Evolutionary conservation across 37 sponge, comb jelly and placozoan species (phyloP).

Genomic region (Beroe ovata): DNA sequence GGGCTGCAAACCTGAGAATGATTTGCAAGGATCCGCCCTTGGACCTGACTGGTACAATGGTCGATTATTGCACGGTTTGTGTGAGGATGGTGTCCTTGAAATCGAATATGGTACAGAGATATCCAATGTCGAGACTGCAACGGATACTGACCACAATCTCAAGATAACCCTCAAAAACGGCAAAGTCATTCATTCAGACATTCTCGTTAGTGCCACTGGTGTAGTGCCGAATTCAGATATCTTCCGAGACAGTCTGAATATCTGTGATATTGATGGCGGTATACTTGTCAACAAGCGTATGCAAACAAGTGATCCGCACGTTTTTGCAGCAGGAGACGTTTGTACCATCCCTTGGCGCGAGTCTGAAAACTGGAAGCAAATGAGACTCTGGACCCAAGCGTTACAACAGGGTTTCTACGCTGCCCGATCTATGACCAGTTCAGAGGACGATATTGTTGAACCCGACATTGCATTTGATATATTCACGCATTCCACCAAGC

Average conservation of each 20-base stretch:
- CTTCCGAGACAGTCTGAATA: not conserved
- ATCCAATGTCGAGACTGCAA: conserved; percentile 58
- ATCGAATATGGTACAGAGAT: conserved; percentile 88
- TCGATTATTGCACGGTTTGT: conserved; percentile 71
- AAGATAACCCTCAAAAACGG: conserved; percentile 86
- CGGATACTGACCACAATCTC: conserved; percentile 44
- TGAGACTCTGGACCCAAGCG: conserved; percentile 98
- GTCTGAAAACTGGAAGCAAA: conserved; percentile 71
- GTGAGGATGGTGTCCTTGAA: conserved; percentile 71
- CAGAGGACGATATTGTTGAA: conserved; percentile 71
- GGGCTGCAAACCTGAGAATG: not conserved
- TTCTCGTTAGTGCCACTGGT: conserved; percentile 95
- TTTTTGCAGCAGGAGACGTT: conserved; percentile 98
- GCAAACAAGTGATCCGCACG: conserved; percentile 75
- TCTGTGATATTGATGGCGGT: conserved; percentile 73
- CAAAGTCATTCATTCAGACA: conserved; percentile 80
- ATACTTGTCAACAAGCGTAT: conserved; percentile 86
- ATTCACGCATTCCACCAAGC: conserved; percentile 95
- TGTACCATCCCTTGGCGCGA: conserved; percentile 79
- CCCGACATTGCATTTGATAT: conserved; percentile 97
- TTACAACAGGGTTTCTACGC: conserved; percentile 95
- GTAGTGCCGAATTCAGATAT: conserved; percentile 74
- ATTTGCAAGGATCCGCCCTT: conserved; percentile 78
- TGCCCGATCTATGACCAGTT: conserved; percentile 78
- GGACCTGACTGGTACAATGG: conserved; percentile 94